Evolutionary conservation across 2,888 invertebrate species (phyloP), one percentile per base, ranked within the genome.

Genomic region (Stramonita haemastoma): DNA sequence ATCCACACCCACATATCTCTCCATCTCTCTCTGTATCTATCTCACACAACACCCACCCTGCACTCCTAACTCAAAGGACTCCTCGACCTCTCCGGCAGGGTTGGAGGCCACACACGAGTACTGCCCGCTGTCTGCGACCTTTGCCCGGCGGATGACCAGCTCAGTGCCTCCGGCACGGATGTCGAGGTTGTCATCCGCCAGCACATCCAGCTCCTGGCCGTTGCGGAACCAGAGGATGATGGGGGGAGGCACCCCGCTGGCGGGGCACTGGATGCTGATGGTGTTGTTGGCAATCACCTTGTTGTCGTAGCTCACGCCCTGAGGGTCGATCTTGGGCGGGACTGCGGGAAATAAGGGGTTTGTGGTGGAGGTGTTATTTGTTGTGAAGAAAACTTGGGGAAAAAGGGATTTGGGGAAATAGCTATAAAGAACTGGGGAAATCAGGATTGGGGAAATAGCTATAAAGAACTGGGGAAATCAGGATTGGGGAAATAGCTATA

Each of bases 71-170:
- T 94, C 90, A 90, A 94, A 95, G 11, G 90, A 90, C 17, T 94
- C 89, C 36, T 93, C 93, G 4, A 93, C 93, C 32, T 92, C 92
- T 1, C 96, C 96, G 2, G 95, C 96, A 57, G 93, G 94, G 91
- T 96, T 96, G 0, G 91, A 90, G 0, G 95, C 96, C 57, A 92
- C 89, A 91, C 96, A 96, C 22, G 93, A 93, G 88, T 95, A 96
- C n/a, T 90, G 89, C 0, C 93, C 95, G 13, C 94, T 91, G 90
- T 95, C 95, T 11, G 70, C 89, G 11, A 95, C 93, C 91, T 93
- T 91, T 5, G 94, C 93, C 26, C 92, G 86, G 26, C 89, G 87
- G 66, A 96, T 91, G 70, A 93, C 91, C 83, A 96, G 91, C 84
- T 94, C 92, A 29, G 92, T 93, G 5, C 95, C 95, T 11, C 93